Base-by-base conservation (phyloP, 2,888 invertebrate genomes). In the Microplitis manilae region DNA sequence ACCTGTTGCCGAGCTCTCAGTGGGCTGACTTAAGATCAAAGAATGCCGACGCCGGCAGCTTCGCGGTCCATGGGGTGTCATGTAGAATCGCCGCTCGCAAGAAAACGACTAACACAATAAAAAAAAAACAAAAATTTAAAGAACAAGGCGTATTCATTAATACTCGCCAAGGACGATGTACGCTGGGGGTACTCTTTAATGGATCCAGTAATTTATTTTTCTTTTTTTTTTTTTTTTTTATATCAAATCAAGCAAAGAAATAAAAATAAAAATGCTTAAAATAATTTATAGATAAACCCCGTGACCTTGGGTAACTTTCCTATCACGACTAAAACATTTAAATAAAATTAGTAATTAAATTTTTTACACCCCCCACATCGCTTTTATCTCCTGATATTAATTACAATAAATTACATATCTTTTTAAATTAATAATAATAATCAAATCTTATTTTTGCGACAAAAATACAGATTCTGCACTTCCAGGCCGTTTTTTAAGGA, bases 21-120 rank as follows among this genome's bases (percentile, higher is more conserved):
- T 50, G 50, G 50, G 50, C 50, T 30, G 30, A 30, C 50, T 13
- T 8, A 76, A 80, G 82, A 82, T 82, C 81, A 82, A 82, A 82
- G 81, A 75, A 77, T 39, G 79, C 81, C 82, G 80, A 79, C 79
- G 17, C 65, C 73, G 68, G 86, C 84, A 82, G 84, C 84, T 83
- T 83, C 83, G 80, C 83, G 84, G 84, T 87, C 83, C 86, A 83
- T 86, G 87, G 88, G 88, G 88, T 87, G 88, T 88, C 88, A 86
- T 85, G 85, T 84, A 69, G 20, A 83, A 39, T 73, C 65, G 65
- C 76, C 41, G 38, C 64, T 30, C 30, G 30, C 30, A 30, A 61
- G 72, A 60, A 73, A 17, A 59, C 59, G 74, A 39, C 39, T 20
- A 40, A 73, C 72, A 76, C 72, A 70, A 75, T 62, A 77, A 41